A percentile compares a stretch with the other conserved stretches of the same genome.
These are phyloP conservation scores for Papilio demoleus DNA, from an alignment of 2,888 invertebrate genomes.

Conservation along the genomic window DNA sequence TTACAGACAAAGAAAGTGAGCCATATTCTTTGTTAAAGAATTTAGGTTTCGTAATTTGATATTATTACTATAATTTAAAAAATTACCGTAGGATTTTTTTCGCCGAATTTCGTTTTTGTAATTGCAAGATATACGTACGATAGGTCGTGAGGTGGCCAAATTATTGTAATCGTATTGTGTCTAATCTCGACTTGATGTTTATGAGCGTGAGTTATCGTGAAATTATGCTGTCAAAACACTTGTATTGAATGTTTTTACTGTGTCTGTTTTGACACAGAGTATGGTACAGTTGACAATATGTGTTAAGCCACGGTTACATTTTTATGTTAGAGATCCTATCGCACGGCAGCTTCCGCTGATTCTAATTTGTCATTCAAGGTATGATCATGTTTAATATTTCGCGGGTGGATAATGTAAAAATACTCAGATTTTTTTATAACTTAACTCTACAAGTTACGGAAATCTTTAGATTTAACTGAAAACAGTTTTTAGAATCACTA, in stretches of 20 bases:
- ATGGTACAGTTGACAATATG: no score
- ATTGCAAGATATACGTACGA: no score
- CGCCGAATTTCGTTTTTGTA: background rate
- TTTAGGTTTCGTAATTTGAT: background rate
- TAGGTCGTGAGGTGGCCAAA: slow-evolving; percentile 11
- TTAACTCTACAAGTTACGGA: no score
- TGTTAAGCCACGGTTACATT: background rate
- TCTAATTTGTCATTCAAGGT: background rate
- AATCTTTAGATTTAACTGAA: no score
- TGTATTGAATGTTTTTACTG: no score
- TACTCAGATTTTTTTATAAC: background rate
- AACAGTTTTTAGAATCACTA: no score
- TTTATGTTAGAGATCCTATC: slow-evolving; percentile 32
- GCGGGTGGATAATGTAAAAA: background rate
- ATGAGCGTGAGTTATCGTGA: background rate
- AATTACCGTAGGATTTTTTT: background rate
- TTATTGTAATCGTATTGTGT: slow-evolving; percentile 13
- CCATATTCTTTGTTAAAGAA: background rate
- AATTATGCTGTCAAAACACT: background rate
- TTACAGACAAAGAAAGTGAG: background rate
- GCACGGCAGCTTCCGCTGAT: slow-evolving; percentile 32
- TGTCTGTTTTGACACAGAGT: no score
- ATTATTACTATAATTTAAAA: background rate
- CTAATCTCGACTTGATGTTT: slow-evolving; percentile 9
- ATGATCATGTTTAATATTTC: background rate